Evolutionary conservation across 2,797 vertebrate genomes (phyloP), one percentile per base, ranked within the genome.

Genomic region (Thunnus albacares): DNA sequence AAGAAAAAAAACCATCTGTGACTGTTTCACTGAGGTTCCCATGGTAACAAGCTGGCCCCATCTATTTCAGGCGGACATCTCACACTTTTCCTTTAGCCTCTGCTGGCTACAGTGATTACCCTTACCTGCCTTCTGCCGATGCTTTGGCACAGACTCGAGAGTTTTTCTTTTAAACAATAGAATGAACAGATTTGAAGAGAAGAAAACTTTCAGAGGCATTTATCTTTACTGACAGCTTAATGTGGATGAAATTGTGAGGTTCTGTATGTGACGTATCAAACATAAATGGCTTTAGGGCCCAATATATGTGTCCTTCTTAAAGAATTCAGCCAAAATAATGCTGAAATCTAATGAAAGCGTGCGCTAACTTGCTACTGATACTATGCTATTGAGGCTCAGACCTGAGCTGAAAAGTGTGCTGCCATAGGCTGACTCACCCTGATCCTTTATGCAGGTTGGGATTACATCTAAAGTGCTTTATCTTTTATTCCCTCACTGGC

Each of bases 31-130:
- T 47, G 53, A 35, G 63, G 92, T 95, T 94, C 77, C 94, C 89
- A 95, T 93, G 92, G 94, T 89, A 94, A 95, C 94, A 92, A 92
- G 90, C 67, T 74, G 90, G 92, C 83, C 85, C 78, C 75, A 68
- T 93, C 93, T 94, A 95, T 95, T 95, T 94, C 80, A 80, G 90
- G 88, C 77, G n/a, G 87, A 84, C 62, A 80, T 85, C 86, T 91
- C 70, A 38, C 83, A 87, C 86, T 86, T 89, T 88, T 83, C 68
- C 74, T 76, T 87, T 80, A 87, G 88, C 91, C 89, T 82, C 72
- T 75, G 59, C 90, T 87, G 75, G 85, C 80, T 83, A 87, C 80
- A 57, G 64, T 87, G 87, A 94, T 93, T 87, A 91, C 86, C 82
- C 85, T 84, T 77, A 91, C 90, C 90, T 82, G 85, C 77, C 71